Evolutionary conservation across 2,888 invertebrate genomes (phyloP).

Genomic region (Diarsia rubi): DNA sequence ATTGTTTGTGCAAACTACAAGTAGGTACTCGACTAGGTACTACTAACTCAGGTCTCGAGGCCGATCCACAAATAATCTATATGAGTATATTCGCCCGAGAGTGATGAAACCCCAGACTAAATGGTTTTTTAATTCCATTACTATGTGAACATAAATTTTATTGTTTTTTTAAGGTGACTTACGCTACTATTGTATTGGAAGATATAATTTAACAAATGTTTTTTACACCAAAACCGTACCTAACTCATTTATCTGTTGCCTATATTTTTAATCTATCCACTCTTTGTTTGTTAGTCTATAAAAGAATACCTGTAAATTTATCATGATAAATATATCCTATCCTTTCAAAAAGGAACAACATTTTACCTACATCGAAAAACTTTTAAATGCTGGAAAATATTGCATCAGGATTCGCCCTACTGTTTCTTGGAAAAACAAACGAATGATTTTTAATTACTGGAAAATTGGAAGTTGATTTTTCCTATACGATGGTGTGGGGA

Average conservation of each 20-base stretch:
- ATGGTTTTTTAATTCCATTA: too few relatives aligned
- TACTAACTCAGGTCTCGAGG: background rate
- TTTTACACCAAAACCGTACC: too few relatives aligned
- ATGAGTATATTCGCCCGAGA: too few relatives aligned
- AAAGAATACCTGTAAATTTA: background rate
- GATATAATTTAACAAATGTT: too few relatives aligned
- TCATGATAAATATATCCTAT: background rate
- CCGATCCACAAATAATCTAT: background rate
- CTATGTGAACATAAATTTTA: too few relatives aligned
- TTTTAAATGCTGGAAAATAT: background rate
- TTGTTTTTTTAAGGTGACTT: too few relatives aligned
- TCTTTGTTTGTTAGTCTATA: background rate
- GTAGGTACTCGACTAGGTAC: background rate
- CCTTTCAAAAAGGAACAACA: background rate
- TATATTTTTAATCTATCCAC: background rate
- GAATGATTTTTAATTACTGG: conserved; percentile 16
- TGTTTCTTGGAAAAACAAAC: background rate
- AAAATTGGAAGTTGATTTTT: background rate
- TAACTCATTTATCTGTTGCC: background rate
- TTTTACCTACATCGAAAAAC: background rate
- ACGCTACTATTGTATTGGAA: too few relatives aligned
- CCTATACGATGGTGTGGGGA: conserved; percentile 15
- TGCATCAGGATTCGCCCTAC: background rate
- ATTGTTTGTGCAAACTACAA: background rate
- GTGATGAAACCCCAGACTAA: too few relatives aligned